A percentile compares a stretch with the other conserved stretches of the same genome.
phyloP scores from a whole-genome alignment of 2,797 vertebrate species.

The Remorina albescens region DNA sequence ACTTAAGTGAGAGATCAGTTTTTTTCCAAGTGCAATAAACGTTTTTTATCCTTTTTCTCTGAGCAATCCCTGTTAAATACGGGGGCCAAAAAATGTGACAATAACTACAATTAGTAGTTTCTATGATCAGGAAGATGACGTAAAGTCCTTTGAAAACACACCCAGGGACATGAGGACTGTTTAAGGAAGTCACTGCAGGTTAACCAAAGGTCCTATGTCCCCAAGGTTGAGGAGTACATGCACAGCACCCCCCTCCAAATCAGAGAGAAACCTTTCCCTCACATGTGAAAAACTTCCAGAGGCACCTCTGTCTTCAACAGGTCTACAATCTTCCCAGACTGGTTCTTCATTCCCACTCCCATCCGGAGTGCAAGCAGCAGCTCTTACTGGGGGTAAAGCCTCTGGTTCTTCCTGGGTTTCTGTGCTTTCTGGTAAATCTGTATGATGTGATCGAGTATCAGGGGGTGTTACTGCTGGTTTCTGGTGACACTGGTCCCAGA shows the following conservation, averaged over 20 bases:
- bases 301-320: neutral
- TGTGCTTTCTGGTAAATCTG: neutral
- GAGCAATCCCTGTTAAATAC: no score
- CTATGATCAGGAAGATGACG: neutral
- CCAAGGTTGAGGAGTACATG: conserved; percentile 48
- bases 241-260: conserved; percentile 55
- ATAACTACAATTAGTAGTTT: neutral
- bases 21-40: neutral
- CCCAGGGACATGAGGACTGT: neutral
- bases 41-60: neutral
- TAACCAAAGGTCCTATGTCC: neutral
- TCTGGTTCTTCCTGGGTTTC: neutral
- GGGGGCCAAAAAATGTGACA: no score
- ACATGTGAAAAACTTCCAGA: neutral
- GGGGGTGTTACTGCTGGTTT: neutral
- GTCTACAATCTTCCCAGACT: neutral
- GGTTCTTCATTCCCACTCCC: neutral
- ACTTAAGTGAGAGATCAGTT: neutral
- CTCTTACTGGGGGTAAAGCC: neutral
- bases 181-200: neutral
- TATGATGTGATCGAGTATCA: neutral
- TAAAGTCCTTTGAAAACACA: neutral
- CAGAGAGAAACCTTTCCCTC: conserved; percentile 21
- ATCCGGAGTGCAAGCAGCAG: neutral
- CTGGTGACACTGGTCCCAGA: neutral